phyloP scores from a whole-genome alignment of 2,888 invertebrate genomes.

The Phasia obesa region DNA sequence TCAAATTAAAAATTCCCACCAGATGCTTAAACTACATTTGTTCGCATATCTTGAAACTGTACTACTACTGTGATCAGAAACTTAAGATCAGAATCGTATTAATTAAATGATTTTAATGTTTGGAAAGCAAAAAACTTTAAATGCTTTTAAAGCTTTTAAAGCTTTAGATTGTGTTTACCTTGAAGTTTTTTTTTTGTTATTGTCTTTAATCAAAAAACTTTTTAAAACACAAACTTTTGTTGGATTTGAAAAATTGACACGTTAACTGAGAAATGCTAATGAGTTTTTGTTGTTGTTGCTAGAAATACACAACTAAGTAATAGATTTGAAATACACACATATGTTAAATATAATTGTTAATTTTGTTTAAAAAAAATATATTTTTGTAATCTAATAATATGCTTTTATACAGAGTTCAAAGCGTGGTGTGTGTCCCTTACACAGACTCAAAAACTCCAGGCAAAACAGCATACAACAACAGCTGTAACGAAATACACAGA shows the following conservation, averaged over 20 bases:
- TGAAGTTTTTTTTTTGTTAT: conserved; percentile 30
- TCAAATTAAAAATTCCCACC: conserved; percentile 20
- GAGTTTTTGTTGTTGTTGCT: conserved; percentile 7
- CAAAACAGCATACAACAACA: too few species aligned
- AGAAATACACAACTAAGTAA: not conserved
- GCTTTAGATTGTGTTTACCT: conserved; percentile 61
- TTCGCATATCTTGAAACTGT: too few species aligned
- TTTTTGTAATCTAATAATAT: too few species aligned
- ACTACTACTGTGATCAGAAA: not conserved
- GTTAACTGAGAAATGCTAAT: conserved; percentile 41
- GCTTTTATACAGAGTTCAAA: too few species aligned
- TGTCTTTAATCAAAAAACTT: conserved; percentile 10
- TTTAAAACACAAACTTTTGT: conserved; percentile 5
- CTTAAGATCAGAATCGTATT: not conserved
- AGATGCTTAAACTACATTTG: not conserved
- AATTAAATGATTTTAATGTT: conserved; percentile 9
- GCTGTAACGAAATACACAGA: too few species aligned
- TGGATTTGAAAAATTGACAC: conserved; percentile 40
- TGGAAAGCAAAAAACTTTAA: not conserved
- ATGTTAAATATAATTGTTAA: too few species aligned
- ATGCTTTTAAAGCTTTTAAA: conserved; percentile 4
- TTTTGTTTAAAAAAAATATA: too few species aligned
- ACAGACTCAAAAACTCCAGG: too few species aligned
- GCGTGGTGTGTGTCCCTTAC: too few species aligned
- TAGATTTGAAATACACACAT: not conserved